Base-by-base conservation (phyloP, 2,888 invertebrate genomes). In the Athalia rosae region DNA sequence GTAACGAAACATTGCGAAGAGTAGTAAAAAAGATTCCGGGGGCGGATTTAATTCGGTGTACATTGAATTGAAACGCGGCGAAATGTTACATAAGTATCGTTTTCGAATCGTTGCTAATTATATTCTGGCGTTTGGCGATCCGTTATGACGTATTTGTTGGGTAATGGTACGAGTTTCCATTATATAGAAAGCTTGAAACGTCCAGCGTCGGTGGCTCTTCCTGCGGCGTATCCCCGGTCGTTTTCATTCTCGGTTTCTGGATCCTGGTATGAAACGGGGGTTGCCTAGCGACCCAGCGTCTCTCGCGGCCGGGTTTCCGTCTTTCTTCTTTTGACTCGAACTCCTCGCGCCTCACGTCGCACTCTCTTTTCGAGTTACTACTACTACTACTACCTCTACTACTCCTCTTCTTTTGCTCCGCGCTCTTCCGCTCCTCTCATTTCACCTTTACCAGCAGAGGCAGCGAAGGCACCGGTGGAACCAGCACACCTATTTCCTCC, bases 281-380 rank as follows among this genome's bases (percentile, higher is more conserved):
- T 77, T 77, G 76, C 76, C 76, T 77, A 77, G 76, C 76, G 76
- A 77, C 76, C 76, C 64, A 74, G 56, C 76, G 50, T 77, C 77
- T 79, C 79, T 77, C 79, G 53, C 62, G 47, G 64, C 53, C 69
- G 28, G 73, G 74, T 64, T 71, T 67, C 69, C 74, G 48, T 50
- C 61, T 53, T 80, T 82, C 80, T 79, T 79, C 76, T 77, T 79
- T 81, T 83, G 79, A 79, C 76, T 73, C 79, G 73, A 67, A 66
- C 64, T 69, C n/a, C 77, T 62, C 61, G 45, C 28, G 76, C 73
- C 78, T 76, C 71, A 79, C 77, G 79, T 66, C 77, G 47, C 77
- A 79, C 53, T 61, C 13, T 13, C 7, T 61, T 61, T 28, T 8
- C n/a, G 28, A n/a, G 13, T 61, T 61, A 15, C 13, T n/a, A 61